Evolutionary conservation across 2,113 vertebrate genomes (phyloP), one percentile per base, ranked within the genome.

Genomic region (Labeo catla): DNA sequence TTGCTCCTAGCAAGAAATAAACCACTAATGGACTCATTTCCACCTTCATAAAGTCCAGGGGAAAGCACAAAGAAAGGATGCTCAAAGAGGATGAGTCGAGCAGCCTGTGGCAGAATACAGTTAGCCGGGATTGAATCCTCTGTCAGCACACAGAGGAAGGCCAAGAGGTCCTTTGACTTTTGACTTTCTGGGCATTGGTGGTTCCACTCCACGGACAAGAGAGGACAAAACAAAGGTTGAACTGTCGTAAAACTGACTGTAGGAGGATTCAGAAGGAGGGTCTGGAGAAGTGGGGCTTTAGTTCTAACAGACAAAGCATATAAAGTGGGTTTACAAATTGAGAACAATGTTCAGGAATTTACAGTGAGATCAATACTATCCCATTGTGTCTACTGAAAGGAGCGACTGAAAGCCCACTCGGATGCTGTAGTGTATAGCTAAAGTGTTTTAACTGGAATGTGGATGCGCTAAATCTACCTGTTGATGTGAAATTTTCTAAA

Each of bases 311-410:
- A 94, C 93, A 94, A 94, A 93, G 92, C 81, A 54, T 90, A 89
- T 90, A 90, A 91, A 92, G 91, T 91, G 89, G 91, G 91, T 91
- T 89, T 91, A 93, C 93, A 93, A 93, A 93, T 90, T 93, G 92
- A 92, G 91, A 93, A 93, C 92, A 94, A 94, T 93, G 91, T 93
- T 91, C 80, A 91, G 91, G 93, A 92, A 93, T 93, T 93, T 93
- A 92, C 92, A 91, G 90, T 87, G 76, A 59, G 89, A 89, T 89
- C 90, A 88, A 84, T 90, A 76, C 88, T 81, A 77, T 79, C 87
- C 76, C 80, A 78, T 87, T 91, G 87, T 86, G 19, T 6, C 49
- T 21, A 34, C 45, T 66, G 39, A 80, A 81, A 82, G 86, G 66
- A 81, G 54, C 57, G 13, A 81, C 88, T 86, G 34, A 89, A 90